Base-by-base conservation (phyloP, 1,140 invertebrate genomes). In the Cheumatopsyche charites region DNA sequence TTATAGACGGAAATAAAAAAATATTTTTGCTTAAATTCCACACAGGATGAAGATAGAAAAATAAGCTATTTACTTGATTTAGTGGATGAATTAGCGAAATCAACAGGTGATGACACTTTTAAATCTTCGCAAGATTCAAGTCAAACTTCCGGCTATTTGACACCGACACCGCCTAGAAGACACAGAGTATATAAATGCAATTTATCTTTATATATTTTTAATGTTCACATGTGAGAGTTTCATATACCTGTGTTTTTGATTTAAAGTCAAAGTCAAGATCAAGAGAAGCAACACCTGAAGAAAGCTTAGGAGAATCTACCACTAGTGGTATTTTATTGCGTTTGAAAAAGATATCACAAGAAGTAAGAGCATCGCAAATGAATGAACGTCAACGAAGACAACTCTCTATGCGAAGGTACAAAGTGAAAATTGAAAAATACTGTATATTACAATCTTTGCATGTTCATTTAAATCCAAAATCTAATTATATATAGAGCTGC, bases 41-140 rank as follows among this genome's bases (percentile, higher is more conserved):
- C 17, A 26, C 81, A 87, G 76, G 87, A 88, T 41, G 88, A 92
- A 73, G 86, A 91, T 36, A 85, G 86, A 71, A 88, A 88, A 70
- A 85, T 92, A 19, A 88, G 88, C 68, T 84, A 85, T 69, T 79
- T 95, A n/a, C 78, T 94, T 67, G 88, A 92, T 79, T 90, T 92
- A 73, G 89, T 93, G 9, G 91, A 94, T 49, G 90, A 91, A 73
- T 79, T 94, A 36, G 88, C 91, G 70, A 89, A 89, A 78, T 83
- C 91, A 43, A 89, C 89, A 70, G 91, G 91, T 0, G 80, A 83
- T 15, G 73, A 79, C 11, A 63, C 77, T 6, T 75, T 80, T 2
- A 80, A 79, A 25, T 79, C 81, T 0, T 19, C 13, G 0, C 45
- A 68, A 29, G 81, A 82, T 63, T 55, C 36, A 9, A 84, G 82